Evolutionary conservation across 1,140 invertebrate species (phyloP).

Genomic region (Contarinia nasturtii): DNA sequence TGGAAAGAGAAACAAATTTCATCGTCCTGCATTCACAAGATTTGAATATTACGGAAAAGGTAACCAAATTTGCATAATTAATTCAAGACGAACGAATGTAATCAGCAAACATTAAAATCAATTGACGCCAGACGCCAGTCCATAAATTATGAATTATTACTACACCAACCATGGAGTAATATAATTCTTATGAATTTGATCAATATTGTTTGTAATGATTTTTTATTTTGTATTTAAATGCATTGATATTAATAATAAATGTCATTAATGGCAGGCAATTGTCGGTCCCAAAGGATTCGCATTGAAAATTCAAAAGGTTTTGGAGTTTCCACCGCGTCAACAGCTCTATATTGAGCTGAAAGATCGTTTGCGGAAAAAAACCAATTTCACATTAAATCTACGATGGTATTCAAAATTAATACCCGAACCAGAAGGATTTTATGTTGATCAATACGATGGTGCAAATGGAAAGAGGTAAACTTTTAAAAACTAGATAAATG

Average conservation of each 20-base stretch:
- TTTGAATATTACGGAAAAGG: conserved; percentile 69
- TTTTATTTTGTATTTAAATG: neutral
- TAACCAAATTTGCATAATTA: conserved; percentile 17
- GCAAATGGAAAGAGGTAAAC: conserved; percentile 55
- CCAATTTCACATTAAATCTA: conserved; percentile 68
- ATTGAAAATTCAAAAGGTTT: conserved; percentile 44
- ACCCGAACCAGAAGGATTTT: conserved; percentile 75
- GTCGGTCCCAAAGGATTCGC: conserved; percentile 50
- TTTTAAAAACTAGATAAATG: conserved; percentile 1
- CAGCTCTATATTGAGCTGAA: conserved; percentile 75
- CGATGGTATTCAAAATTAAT: conserved; percentile 64
- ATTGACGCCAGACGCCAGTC: no score
- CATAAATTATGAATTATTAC: no score
- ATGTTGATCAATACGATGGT: conserved; percentile 69
- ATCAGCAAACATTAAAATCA: no score
- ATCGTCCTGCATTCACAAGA: conserved; percentile 82
- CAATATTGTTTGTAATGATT: neutral
- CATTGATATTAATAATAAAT: neutral
- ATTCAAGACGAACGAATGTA: no score
- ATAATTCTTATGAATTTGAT: no score
- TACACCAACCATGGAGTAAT: no score
- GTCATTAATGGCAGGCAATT: conserved; percentile 33
- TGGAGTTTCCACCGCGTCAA: conserved; percentile 66
- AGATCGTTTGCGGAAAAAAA: conserved; percentile 52
- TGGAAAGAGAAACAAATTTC: conserved; percentile 67